Evolutionary conservation across 2,113 vertebrate genomes (phyloP), one percentile per base, ranked within the genome.

Genomic region (Prunella himalayana): DNA sequence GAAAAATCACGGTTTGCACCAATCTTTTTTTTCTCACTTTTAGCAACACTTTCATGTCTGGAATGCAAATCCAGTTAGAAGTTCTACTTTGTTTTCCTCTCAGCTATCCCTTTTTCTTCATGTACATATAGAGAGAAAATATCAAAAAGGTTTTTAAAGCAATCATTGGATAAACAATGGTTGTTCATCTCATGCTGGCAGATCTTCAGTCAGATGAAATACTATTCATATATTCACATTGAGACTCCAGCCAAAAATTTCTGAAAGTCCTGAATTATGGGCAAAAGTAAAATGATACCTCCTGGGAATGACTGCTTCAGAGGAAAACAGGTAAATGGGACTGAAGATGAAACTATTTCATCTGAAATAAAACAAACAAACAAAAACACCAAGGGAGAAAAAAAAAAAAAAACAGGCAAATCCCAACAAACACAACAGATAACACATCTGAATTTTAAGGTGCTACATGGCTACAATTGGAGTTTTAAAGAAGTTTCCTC

Each of bases 71-170:
- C 7, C 9, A 45, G 1, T 33, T 39, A 35, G 25, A 72, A 91
- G 5, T 44, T 89, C 18, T 64, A 22, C 14, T 68, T 66, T 0
- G 0, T 14, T 39, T 4, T 25, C 9, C 7, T 77, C 6, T 72
- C 41, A 77, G 4, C 33, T 68, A 31, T 11, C 11, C 3, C 13
- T 24, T 68, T 80, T 69, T n/a, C 24, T 77, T 77, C 23, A 31
- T 51, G 4, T 15, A 25, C 10, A 39, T 13, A 23, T 7, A 51
- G 6, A 51, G 6, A 56, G 4, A 83, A 77, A 88, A 56, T 3
- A 45, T 8, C 2, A 24, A 45, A 47, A 76, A 45, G 1, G 0
- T 82, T 86, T 88, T 39, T 50, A 37, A 88, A 83, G 18, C 8
- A 21, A 54, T 68, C 3, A 27, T 22, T 44, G 21, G 28, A 49